These are phyloP conservation scores for Dioctria linearis DNA, from an alignment of 2,888 invertebrate species.

Conservation along the genomic window DNA sequence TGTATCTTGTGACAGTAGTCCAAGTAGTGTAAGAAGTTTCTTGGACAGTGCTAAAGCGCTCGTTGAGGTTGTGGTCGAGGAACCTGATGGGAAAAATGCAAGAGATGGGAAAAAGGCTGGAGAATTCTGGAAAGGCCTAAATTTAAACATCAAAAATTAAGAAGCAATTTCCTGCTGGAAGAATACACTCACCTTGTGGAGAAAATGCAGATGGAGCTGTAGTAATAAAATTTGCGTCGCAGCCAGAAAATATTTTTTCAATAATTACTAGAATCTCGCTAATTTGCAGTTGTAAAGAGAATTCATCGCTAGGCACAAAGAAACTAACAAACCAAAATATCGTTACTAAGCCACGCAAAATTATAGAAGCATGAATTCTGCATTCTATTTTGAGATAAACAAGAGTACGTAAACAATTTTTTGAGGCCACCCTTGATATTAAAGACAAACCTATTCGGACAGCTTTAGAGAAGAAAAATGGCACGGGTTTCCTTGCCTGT, in stretches of 20 bases:
- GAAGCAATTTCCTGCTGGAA: conserved; percentile 32
- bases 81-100: background rate
- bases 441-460: conserved; percentile 45
- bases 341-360: conserved; percentile 21
- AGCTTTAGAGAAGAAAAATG: conserved; percentile 34
- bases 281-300: conserved; percentile 13
- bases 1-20: no score
- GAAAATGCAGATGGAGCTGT: conserved; percentile 42
- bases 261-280: conserved; percentile 19
- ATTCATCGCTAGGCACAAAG: conserved; percentile 40
- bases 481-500: conserved; percentile 17
- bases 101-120: background rate
- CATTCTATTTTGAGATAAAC: conserved; percentile 30
- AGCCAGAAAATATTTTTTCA: conserved; percentile 27
- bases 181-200: conserved; percentile 26
- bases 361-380: conserved; percentile 39
- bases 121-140: background rate
- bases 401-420: conserved; percentile 42
- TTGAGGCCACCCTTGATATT: conserved; percentile 50
- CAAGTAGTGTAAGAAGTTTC: no score
- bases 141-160: conserved; percentile 11
- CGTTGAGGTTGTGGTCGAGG: no score
- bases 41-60: no score
- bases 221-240: conserved; percentile 37
- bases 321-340: conserved; percentile 45